Evolutionary conservation across 2,113 vertebrate species (phyloP), one percentile per base, ranked within the genome.

Genomic region (Alectura lathami): DNA sequence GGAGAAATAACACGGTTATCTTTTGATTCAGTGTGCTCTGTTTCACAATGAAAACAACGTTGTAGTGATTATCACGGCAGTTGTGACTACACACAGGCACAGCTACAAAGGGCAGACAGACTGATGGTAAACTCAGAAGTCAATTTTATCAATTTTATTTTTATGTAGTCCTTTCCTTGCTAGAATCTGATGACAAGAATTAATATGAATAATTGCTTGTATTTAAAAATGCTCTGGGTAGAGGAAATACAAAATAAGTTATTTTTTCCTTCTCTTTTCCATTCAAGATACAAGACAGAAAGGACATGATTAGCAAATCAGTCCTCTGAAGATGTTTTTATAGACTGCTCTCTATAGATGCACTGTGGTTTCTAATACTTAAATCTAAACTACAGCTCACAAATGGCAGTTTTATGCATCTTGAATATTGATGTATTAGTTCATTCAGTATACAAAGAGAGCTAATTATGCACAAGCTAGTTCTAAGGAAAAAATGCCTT

Each of bases 391-490:
- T 69, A 66, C 59, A 66, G 34, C 45, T 96, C 47, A 59, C 36
- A 86, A 94, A n/a, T 47, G 62, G 43, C 62, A 20, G 17, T 91
- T 97, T 96, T 73, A 75, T 93, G 14, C 40, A 20, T 88, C 70
- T 89, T 66, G 54, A 86, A 74, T 93, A 79, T 86, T 93, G 93
- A 93, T 91, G 67, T 83, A 78, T 95, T 93, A 94, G 86, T 94
- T 98, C 77, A 96, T 96, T 92, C 69, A 38, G 34, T 89, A 93
- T 92, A 95, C 96, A 96, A 97, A 96, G 92, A 93, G 77, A 90
- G 74, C 89, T 96, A 93, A 97, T 97, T 97, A 97, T 95, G 89
- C 63, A 77, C 91, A 97, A 97, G 67, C 80, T 89, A 91, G 69
- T 40, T 75, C 93, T 87, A 57, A 90, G 63, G 81, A 73, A 76